Conservation (phyloP, 2,888 invertebrate species). For the Pediacus dermestoides region DNA sequence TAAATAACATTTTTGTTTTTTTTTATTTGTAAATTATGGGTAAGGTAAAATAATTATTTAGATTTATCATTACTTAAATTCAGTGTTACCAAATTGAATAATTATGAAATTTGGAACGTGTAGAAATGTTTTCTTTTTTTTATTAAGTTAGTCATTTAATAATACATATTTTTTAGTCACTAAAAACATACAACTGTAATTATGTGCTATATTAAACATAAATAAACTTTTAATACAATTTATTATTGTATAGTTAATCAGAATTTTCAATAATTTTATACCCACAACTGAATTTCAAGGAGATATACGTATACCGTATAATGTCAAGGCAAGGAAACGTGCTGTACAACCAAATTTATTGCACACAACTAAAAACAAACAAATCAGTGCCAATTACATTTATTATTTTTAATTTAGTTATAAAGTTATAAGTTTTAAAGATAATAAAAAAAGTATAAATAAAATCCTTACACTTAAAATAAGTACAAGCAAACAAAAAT, state of each 20-base stretch:
- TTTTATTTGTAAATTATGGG: conserved; percentile 31
- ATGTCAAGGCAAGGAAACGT: no score
- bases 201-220: conserved; percentile 41
- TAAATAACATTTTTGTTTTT: conserved; percentile 32
- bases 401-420: no score
- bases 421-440: conserved; percentile 1
- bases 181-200: conserved; percentile 35
- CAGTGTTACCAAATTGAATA: conserved; percentile 26
- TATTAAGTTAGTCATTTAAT: conserved; percentile 15
- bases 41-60: conserved; percentile 24
- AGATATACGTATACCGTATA: no score
- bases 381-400: no score
- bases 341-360: no score
- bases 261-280: no score
- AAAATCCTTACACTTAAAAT: conserved; percentile 4
- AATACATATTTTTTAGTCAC: conserved; percentile 24
- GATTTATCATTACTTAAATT: no score
- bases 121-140: conserved; percentile 21
- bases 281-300: no score
- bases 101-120: conserved; percentile 26
- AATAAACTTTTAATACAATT: conserved; percentile 31
- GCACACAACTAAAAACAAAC: no score
- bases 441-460: not conserved
- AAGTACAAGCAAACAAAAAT: conserved; percentile 2
- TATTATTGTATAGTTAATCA: no score